phyloP scores from a whole-genome alignment of 1,140 invertebrate genomes.

The Drosophila truncata region DNA sequence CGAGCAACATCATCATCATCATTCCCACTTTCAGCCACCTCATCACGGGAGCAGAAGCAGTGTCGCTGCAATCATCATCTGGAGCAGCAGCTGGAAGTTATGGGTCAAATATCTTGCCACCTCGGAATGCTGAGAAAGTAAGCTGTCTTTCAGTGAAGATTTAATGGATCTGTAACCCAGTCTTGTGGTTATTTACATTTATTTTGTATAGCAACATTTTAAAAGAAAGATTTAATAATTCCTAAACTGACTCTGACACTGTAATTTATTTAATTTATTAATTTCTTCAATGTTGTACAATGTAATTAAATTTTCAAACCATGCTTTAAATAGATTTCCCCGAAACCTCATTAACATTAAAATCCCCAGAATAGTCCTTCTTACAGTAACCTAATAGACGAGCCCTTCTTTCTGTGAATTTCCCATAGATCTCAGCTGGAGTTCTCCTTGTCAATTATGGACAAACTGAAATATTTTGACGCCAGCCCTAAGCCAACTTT shows the following conservation, averaged over 20 bases:
- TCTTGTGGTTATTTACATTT: neutral
- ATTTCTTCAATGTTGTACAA: neutral
- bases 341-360: neutral
- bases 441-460: constrained; percentile 8
- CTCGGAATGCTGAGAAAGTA: constrained; percentile 2
- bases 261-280: neutral
- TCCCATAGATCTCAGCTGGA: neutral
- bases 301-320: neutral
- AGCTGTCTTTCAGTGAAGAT: neutral
- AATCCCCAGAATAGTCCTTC: neutral
- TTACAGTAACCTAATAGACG: neutral
- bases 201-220: neutral
- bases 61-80: constrained; percentile 17
- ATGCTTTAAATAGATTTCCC: neutral
- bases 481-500: constrained; percentile 3
- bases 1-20: constrained; percentile 5
- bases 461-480: constrained; percentile 19
- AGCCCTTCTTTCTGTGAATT: neutral
- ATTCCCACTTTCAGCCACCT: constrained; percentile 41
- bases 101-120: constrained; percentile 17
- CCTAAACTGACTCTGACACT: neutral
- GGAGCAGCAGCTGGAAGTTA: constrained; percentile 33
- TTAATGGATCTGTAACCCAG: constrained; percentile 10
- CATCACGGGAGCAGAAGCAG: constrained; percentile 4
- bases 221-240: neutral